Conservation (phyloP, 2,797 vertebrate genomes). For the Sebastolobus alascanus region DNA sequence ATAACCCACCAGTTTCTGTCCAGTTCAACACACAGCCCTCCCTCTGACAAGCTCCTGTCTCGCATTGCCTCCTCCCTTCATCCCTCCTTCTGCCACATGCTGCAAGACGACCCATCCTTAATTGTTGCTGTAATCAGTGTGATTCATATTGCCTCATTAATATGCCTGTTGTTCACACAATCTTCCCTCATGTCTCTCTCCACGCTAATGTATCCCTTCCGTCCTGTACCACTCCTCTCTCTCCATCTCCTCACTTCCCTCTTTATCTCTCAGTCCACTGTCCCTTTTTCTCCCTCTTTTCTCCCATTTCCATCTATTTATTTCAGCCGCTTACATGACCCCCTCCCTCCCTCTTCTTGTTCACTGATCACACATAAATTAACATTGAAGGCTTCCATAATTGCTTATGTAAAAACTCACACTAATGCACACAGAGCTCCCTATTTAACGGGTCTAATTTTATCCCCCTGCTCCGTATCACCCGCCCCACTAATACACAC, state of each 20-base stretch:
- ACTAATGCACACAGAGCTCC: conserved; percentile 79
- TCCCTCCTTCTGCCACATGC: conserved; percentile 71
- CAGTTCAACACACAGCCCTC: conserved; percentile 35
- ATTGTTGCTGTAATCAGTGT: conserved; percentile 85
- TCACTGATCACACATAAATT: conserved; percentile 86
- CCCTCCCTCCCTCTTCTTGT: conserved; percentile 62
- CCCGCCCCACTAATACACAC: conserved; percentile 74
- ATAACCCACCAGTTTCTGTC: conserved; percentile 18
- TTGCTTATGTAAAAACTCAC: conserved; percentile 85
- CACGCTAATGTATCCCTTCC: conserved; percentile 67
- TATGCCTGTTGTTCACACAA: conserved; percentile 83
- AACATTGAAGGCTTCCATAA: conserved; percentile 85
- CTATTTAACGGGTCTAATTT: conserved; percentile 84
- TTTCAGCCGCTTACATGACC: conserved; percentile 68
- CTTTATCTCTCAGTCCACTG: conserved; percentile 67
- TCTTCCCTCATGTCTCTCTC: conserved; percentile 74
- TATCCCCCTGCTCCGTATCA: conserved; percentile 74
- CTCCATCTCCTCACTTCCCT: conserved; percentile 49
- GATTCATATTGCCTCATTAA: conserved; percentile 87
- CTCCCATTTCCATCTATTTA: conserved; percentile 75
- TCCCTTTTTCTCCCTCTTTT: conserved; percentile 60
- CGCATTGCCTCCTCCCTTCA: conserved; percentile 48
- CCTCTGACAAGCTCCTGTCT: conserved; percentile 41
- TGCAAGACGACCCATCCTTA: conserved; percentile 77
- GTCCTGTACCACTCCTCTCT: conserved; percentile 56